A percentile compares a stretch with the other conserved stretches of the same genome.
Evolutionary conservation across 23 tunicate genomes (phyloP).

Genomic region (Phallusia fumigata): DNA sequence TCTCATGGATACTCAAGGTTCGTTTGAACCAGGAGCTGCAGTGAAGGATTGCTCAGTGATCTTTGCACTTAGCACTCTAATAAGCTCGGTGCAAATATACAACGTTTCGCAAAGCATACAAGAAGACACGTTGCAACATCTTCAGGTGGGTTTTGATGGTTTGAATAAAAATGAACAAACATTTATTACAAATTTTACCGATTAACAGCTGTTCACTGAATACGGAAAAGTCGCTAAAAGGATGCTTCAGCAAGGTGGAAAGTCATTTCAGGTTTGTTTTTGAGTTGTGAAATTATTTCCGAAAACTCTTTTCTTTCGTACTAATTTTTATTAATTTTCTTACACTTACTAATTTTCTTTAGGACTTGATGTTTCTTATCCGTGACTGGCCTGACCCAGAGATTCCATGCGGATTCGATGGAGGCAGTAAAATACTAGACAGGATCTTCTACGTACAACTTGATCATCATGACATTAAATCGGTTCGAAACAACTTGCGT

Average conservation of each 20-base stretch:
- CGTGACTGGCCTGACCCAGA: constrained; percentile 41
- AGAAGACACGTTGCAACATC: not conserved
- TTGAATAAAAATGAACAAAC: not conserved
- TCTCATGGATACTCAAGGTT: constrained; percentile 50
- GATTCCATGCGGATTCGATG: constrained; percentile 30
- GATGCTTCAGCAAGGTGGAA: not conserved
- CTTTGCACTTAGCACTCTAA: constrained; percentile 39
- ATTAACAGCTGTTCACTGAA: not conserved
- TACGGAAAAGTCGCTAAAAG: not conserved
- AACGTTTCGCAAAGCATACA: not conserved
- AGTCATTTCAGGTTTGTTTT: not conserved
- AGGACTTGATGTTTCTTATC: constrained; percentile 42
- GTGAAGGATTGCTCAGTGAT: constrained; percentile 28
- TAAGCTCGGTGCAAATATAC: not conserved
- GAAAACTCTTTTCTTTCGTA: not conserved
- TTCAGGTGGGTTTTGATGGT: not conserved
- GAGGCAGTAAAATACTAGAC: constrained; percentile 26
- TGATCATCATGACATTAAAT: constrained; percentile 22
- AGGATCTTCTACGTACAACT: constrained; percentile 6
- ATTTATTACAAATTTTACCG: not conserved
- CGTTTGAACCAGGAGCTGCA: constrained; percentile 12
- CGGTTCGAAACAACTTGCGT: constrained; percentile 28
- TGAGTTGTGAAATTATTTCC: not conserved
- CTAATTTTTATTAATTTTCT: no score
- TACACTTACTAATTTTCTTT: not conserved